These are phyloP conservation scores for Leucania comma DNA, from an alignment of 2,888 invertebrate genomes.

Conservation along the genomic window DNA sequence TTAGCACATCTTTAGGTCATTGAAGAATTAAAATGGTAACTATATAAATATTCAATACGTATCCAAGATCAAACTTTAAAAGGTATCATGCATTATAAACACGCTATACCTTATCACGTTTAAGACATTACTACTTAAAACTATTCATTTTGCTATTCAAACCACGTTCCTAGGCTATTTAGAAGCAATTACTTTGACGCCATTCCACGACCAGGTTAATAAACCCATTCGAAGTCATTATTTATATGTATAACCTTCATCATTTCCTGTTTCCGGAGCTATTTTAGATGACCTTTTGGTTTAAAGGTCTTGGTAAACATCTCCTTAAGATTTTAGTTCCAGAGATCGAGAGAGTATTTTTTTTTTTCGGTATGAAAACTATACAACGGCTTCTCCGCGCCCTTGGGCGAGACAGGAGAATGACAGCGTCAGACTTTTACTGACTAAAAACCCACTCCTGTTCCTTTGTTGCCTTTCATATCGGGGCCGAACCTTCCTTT, in stretches of 20 bases:
- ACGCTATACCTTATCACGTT: conserved; percentile 12
- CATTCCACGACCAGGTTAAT: conserved; percentile 46
- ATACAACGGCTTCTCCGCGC: no score
- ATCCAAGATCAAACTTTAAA: no score
- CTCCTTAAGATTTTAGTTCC: neutral
- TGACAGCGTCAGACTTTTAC: no score
- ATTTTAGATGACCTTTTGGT: conserved; percentile 38
- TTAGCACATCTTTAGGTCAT: no score
- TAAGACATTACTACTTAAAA: conserved; percentile 23
- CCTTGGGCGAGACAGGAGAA: no score
- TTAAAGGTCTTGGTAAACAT: conserved; percentile 17
- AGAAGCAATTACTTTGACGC: conserved; percentile 53
- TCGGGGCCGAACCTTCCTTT: no score
- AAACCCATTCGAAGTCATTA: conserved; percentile 46
- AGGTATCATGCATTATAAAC: no score
- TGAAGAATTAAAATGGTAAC: no score
- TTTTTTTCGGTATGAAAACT: no score
- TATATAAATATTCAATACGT: no score
- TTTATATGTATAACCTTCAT: conserved; percentile 42
- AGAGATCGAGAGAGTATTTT: neutral
- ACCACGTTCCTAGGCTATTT: conserved; percentile 48
- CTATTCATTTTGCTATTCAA: conserved; percentile 49
- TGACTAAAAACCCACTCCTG: no score
- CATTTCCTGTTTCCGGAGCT: conserved; percentile 48
- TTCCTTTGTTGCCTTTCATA: no score